Evolutionary conservation across 2,888 invertebrate genomes (phyloP).

Genomic region (Hybos culiciformis): DNA sequence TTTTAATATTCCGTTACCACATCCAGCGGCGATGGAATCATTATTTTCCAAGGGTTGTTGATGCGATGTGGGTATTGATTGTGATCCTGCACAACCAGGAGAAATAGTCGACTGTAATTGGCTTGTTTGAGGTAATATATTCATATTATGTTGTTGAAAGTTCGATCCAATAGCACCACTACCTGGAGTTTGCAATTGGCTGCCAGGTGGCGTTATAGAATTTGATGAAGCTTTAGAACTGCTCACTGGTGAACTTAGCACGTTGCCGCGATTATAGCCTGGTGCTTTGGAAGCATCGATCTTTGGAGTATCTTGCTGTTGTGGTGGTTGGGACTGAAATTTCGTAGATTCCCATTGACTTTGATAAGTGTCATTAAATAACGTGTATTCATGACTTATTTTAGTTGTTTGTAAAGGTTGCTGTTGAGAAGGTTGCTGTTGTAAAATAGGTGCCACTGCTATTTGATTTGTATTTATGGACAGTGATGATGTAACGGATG

Average conservation of each 20-base stretch:
- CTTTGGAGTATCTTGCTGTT: slow-evolving; percentile 37
- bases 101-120: slow-evolving; percentile 10
- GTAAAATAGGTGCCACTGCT: slow-evolving; percentile 18
- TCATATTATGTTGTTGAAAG: slow-evolving; percentile 7
- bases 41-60: slow-evolving; percentile 4
- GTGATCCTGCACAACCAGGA: slow-evolving; percentile 15
- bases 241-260: slow-evolving; percentile 63
- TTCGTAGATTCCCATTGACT: slow-evolving; percentile 37
- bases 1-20: slow-evolving; percentile 14
- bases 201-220: slow-evolving; percentile 40
- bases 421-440: slow-evolving; percentile 25
- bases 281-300: slow-evolving; percentile 84
- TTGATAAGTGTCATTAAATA: slow-evolving; percentile 62
- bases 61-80: slow-evolving; percentile 8
- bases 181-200: slow-evolving; percentile 16
- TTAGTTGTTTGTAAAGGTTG: slow-evolving; percentile 23
- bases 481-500: slow-evolving; percentile 27
- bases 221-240: slow-evolving; percentile 46
- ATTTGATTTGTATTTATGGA: slow-evolving; percentile 11
- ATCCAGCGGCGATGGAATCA: slow-evolving; percentile 11
- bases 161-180: slow-evolving; percentile 11
- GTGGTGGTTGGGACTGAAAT: slow-evolving; percentile 30
- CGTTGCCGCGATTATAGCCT: slow-evolving; percentile 64
- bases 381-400: slow-evolving; percentile 56
- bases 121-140: slow-evolving; percentile 11